Conservation (phyloP, 2,888 invertebrate species). For the Neocrepidodera transversa region DNA sequence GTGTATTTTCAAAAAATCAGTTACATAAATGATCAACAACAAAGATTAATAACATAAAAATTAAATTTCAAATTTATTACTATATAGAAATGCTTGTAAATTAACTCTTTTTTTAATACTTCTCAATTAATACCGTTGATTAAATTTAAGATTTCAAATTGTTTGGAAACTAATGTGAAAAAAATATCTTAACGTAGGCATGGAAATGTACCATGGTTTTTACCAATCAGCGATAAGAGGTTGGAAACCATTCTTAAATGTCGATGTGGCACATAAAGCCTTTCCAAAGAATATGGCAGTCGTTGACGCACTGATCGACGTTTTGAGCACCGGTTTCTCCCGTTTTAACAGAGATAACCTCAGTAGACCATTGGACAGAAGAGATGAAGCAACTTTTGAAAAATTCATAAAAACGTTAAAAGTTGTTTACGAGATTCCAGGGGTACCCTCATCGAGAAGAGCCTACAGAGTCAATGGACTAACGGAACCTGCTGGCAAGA, state of each 20-base stretch:
- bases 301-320: conserved; percentile 52
- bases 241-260: conserved; percentile 86
- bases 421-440: conserved; percentile 62
- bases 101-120: no score
- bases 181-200: conserved; percentile 54
- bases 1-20: neutral
- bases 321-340: conserved; percentile 21
- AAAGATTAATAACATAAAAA: no score
- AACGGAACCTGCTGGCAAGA: conserved; percentile 51
- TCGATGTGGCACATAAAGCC: conserved; percentile 87
- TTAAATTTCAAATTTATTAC: no score
- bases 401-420: conserved; percentile 51
- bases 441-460: conserved; percentile 56
- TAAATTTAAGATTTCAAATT: no score
- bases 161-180: no score
- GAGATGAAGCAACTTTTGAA: conserved; percentile 36
- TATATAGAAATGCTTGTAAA: no score
- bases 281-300: conserved; percentile 69
- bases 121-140: no score
- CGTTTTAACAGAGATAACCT: conserved; percentile 28
- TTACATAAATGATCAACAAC: no score
- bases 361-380: conserved; percentile 28
- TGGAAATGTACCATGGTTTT: conserved; percentile 92
- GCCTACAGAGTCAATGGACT: conserved; percentile 62
- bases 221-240: conserved; percentile 93